Evolutionary conservation across 2,113 vertebrate species (phyloP), one percentile per base, ranked within the genome.

Genomic region (Crypturellus undulatus): DNA sequence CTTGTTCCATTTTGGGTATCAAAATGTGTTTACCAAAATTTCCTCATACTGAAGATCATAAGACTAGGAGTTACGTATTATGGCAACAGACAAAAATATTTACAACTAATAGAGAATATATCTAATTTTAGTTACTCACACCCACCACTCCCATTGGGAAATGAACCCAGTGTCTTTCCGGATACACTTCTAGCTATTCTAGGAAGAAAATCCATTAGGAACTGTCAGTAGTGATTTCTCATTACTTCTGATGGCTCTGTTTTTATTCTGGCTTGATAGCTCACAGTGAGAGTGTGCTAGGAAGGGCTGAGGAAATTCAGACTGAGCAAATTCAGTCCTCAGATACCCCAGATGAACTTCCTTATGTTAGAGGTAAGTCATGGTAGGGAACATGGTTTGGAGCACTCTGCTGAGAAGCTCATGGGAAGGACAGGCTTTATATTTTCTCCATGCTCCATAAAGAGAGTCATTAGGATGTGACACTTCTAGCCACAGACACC

Each of bases 11-110:
- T 64, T 68, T 65, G 10, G 4, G 3, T 75, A 81, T 77, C 19
- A 45, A 89, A 87, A 87, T n/a, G 4, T 43, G 28, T 85, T 91
- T 83, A 70, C 7, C 5, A 32, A 4, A 1, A 12, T 92, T 78
- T 81, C 28, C 59, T 90, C 59, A 9, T 10, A 14, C 36, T 73
- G 63, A 69, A 78, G 52, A 76, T 45, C 1, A 0, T 68, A 80
- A 84, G n/a, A 49, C 43, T 87, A 65, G 84, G 81, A 81, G 58
- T 24, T 54, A 47, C 20, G 40, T 92, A 79, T 89, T 90, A 78
- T 38, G n/a, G 80, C 34, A 90, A 68, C 63, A 90, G 36, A 56
- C 26, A 76, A 38, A 95, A 95, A 96, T 96, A 94, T 93, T 94
- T 93, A 88, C 62, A 58, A 6, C 36, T n/a, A 83, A 69, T 28